Percentiles rank a stretch among this genome's conserved stretches.
phyloP scores from a whole-genome alignment of 2,888 invertebrate species.

The Lottia gigantea region DNA sequence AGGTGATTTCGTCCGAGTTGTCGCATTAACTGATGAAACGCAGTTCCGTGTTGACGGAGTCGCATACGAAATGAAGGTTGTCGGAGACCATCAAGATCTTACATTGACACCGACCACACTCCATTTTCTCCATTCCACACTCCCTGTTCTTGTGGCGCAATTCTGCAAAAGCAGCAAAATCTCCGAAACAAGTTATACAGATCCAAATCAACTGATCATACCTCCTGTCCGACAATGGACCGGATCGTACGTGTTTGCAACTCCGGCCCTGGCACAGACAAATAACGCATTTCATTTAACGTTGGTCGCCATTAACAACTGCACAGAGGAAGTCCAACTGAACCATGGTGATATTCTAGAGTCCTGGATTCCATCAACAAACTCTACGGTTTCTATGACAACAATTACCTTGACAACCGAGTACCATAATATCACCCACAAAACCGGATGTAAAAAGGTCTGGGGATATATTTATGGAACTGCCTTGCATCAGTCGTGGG shows the following conservation, averaged over 20 bases:
- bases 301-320: neutral
- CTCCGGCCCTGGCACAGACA: neutral
- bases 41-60: neutral
- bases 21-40: neutral
- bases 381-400: neutral
- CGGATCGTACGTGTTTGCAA: neutral
- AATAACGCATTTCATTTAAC: neutral
- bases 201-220: neutral
- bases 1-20: slow-evolving; percentile 4
- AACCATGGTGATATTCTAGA: neutral
- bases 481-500: slow-evolving; percentile 6
- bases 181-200: neutral
- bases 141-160: neutral
- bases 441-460: neutral
- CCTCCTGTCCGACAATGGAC: neutral
- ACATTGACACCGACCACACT: neutral
- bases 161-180: neutral
- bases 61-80: neutral
- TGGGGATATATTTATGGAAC: slow-evolving; percentile 15
- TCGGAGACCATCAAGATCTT: neutral
- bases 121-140: neutral
- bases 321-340: neutral
- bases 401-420: neutral
- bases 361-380: neutral
- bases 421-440: neutral